These are phyloP conservation scores for Acanthaster planci DNA, from an alignment of 35 echinoderm and acorn worm species.

Conservation along the genomic window DNA sequence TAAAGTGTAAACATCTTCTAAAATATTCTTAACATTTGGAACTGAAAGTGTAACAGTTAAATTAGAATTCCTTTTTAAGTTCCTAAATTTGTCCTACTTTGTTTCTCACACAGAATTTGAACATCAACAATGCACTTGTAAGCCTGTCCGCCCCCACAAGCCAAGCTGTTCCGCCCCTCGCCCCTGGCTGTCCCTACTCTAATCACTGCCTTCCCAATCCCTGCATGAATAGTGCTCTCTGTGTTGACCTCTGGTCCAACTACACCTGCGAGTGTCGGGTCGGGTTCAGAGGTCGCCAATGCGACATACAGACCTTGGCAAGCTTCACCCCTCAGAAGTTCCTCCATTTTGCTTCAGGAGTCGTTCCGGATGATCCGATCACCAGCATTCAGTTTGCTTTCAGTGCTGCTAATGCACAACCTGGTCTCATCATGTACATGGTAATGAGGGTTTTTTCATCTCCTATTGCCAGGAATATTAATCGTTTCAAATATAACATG, in stretches of 20 bases:
- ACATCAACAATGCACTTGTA: constrained; percentile 63
- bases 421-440: constrained; percentile 90
- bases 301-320: constrained; percentile 83
- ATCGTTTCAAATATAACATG: too few relatives aligned
- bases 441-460: constrained; percentile 42
- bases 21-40: too few relatives aligned
- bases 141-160: constrained; percentile 49
- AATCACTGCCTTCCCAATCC: constrained; percentile 64
- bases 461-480: too few relatives aligned
- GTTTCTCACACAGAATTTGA: constrained; percentile 56
- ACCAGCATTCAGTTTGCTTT: constrained; percentile 65
- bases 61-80: background rate
- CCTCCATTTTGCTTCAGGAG: constrained; percentile 70
- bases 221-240: constrained; percentile 70
- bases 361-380: background rate
- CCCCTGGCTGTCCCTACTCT: constrained; percentile 61
- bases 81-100: constrained; percentile 19
- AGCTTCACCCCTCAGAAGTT: constrained; percentile 71
- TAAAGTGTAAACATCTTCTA: too few relatives aligned
- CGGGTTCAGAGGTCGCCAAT: constrained; percentile 67
- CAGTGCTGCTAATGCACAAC: constrained; percentile 52
- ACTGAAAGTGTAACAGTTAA: too few relatives aligned
- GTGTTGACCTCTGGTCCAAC: constrained; percentile 73
- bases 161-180: constrained; percentile 16
- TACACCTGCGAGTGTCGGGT: constrained; percentile 74